Percentiles rank a stretch among this genome's conserved stretches.
These are phyloP conservation scores for Sturnira hondurensis DNA, from an alignment of 2,113 vertebrate species.

Conservation along the genomic window DNA sequence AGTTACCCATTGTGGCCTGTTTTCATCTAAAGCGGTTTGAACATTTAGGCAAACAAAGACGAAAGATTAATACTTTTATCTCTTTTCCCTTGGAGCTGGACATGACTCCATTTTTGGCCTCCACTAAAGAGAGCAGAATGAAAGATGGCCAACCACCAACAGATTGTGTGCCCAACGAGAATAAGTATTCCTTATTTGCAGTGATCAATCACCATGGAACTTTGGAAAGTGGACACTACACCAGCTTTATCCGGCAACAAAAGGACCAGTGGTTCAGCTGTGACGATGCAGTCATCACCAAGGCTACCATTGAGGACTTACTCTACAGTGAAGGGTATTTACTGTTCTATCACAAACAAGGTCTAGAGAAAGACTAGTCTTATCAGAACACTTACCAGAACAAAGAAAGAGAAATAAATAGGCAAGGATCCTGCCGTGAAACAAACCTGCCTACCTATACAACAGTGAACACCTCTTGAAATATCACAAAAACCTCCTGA, in stretches of 20 bases:
- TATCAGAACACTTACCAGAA: neutral
- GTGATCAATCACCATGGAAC: slow-evolving; percentile 99
- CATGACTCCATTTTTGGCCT: slow-evolving; percentile 99
- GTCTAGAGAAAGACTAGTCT: slow-evolving; percentile 47
- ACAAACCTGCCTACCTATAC: neutral
- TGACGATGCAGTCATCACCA: slow-evolving; percentile 97
- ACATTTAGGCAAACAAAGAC: slow-evolving; percentile 95
- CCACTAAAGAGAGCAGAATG: slow-evolving; percentile 96
- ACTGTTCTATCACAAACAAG: slow-evolving; percentile 55
- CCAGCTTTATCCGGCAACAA: slow-evolving; percentile 97
- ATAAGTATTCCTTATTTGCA: slow-evolving; percentile 99
- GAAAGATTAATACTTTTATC: slow-evolving; percentile 97
- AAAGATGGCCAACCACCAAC: slow-evolving; percentile 93
- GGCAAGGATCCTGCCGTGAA: neutral
- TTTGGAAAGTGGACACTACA: slow-evolving; percentile 97
- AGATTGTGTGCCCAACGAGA: slow-evolving; percentile 93
- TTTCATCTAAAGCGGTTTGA: slow-evolving; percentile 98
- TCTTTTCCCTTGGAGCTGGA: slow-evolving; percentile 97
- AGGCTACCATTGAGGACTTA: slow-evolving; percentile 97
- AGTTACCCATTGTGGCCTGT: slow-evolving; percentile 97
- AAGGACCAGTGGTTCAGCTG: slow-evolving; percentile 99
- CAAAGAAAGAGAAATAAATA: neutral
- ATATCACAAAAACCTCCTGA: slow-evolving; percentile 9
- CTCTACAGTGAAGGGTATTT: slow-evolving; percentile 95
- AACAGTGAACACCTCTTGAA: slow-evolving; percentile 33